These are phyloP conservation scores for Pristionchus entomophagus DNA, from an alignment of 2,888 invertebrate species.

Conservation along the genomic window DNA sequence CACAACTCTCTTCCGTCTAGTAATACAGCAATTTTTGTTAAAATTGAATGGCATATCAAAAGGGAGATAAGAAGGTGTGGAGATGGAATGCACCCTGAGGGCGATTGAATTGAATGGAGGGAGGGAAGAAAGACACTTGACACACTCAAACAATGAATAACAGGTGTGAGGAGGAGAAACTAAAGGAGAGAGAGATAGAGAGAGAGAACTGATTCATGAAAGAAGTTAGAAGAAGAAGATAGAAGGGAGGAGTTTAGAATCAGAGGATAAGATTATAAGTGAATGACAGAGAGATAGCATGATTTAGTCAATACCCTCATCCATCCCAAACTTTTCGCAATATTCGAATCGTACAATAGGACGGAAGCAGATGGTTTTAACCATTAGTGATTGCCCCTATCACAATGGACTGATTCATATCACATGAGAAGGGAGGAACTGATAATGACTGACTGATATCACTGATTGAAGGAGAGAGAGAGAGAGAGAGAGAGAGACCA, in stretches of 20 bases:
- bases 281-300: neutral
- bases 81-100: conserved; percentile 20
- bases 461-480: neutral
- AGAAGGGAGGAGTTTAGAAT: conserved; percentile 28
- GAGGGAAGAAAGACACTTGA: conserved; percentile 41
- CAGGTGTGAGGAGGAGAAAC: conserved; percentile 29
- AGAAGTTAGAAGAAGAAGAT: conserved; percentile 18
- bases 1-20: neutral
- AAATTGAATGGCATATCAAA: too few relatives aligned
- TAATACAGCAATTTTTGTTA: too few relatives aligned
- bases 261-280: neutral
- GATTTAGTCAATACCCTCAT: neutral
- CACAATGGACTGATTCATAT: neutral
- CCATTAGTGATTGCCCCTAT: neutral
- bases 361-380: neutral
- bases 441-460: conserved; percentile 10
- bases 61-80: neutral
- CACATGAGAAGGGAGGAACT: conserved; percentile 10
- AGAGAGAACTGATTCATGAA: conserved; percentile 32
- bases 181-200: conserved; percentile 26
- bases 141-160: conserved; percentile 39
- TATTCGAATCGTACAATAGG: neutral
- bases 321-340: neutral
- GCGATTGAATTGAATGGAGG: conserved; percentile 27
- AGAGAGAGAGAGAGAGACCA: too few relatives aligned